These are phyloP conservation scores for Lithophane ornitopus DNA, from an alignment of 2,888 invertebrate genomes.

Conservation along the genomic window DNA sequence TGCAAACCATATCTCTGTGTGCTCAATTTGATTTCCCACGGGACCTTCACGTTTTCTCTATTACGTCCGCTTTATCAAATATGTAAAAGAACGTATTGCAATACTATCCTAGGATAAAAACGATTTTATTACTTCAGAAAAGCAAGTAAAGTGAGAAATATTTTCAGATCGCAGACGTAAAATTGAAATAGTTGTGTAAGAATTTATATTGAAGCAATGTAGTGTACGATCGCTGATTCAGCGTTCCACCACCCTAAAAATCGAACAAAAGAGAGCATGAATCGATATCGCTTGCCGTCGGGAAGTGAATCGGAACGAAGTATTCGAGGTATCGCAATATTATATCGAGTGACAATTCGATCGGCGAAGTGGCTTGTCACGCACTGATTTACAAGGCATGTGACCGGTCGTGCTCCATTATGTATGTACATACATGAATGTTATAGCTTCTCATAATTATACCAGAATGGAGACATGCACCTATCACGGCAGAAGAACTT, in stretches of 20 bases:
- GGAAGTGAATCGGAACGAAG: constrained; percentile 78
- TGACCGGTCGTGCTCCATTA: constrained; percentile 71
- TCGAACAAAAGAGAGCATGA: constrained; percentile 55
- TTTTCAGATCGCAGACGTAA: constrained; percentile 49
- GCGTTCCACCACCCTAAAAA: constrained; percentile 43
- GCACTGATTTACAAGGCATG: constrained; percentile 80
- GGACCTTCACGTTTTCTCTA: constrained; percentile 41
- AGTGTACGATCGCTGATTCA: constrained; percentile 52
- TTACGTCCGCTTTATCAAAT: constrained; percentile 55
- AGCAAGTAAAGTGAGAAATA: constrained; percentile 51
- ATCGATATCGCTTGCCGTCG: constrained; percentile 71
- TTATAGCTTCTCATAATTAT: constrained; percentile 47
- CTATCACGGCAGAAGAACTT: constrained; percentile 19
- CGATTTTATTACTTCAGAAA: constrained; percentile 45
- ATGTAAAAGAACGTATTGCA: constrained; percentile 49
- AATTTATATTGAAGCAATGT: constrained; percentile 60
- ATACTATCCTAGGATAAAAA: constrained; percentile 36
- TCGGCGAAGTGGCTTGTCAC: constrained; percentile 74
- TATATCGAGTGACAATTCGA: constrained; percentile 76
- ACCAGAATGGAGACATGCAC: constrained; percentile 11
- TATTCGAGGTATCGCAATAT: constrained; percentile 74
- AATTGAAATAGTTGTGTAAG: constrained; percentile 64
- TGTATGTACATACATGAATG: constrained; percentile 61
- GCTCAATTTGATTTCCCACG: constrained; percentile 56
- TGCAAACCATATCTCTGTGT: constrained; percentile 48